A percentile compares a stretch with the other conserved stretches of the same genome.
Conservation (phyloP, 2,113 vertebrate species). For the Rhinolophus sinicus region DNA sequence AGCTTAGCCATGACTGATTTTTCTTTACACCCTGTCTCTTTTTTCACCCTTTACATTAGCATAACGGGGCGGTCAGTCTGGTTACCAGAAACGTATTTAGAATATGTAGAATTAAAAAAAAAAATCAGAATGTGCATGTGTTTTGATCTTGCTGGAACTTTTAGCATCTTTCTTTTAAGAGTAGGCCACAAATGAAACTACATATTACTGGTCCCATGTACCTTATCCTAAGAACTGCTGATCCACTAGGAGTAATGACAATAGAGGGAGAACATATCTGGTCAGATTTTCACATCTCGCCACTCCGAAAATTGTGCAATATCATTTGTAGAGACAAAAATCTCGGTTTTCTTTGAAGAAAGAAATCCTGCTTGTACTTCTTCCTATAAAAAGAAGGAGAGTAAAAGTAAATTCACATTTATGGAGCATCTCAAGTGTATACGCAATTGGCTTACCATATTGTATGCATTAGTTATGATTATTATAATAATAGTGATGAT, state of each 20-base stretch:
- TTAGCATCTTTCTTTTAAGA: neutral
- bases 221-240: neutral
- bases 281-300: neutral
- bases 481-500: rapidly evolving
- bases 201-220: rapidly evolving
- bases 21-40: rapidly evolving
- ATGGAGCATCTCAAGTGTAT: rapidly evolving
- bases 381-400: neutral
- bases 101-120: neutral
- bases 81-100: neutral
- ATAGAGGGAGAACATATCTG: neutral
- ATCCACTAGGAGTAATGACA: neutral
- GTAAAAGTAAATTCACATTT: neutral
- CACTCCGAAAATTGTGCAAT: neutral
- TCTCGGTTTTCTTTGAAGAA: neutral
- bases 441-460: rapidly evolving
- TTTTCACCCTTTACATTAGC: rapidly evolving
- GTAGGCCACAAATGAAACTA: rapidly evolving
- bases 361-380: neutral
- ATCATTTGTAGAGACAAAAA: neutral
- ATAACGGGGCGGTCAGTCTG: neutral
- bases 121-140: no score
- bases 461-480: rapidly evolving
- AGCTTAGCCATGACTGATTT: neutral
- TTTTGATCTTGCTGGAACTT: neutral